Evolutionary conservation across 2,113 vertebrate species (phyloP), one percentile per base, ranked within the genome.

Genomic region (Peromyscus leucopus): DNA sequence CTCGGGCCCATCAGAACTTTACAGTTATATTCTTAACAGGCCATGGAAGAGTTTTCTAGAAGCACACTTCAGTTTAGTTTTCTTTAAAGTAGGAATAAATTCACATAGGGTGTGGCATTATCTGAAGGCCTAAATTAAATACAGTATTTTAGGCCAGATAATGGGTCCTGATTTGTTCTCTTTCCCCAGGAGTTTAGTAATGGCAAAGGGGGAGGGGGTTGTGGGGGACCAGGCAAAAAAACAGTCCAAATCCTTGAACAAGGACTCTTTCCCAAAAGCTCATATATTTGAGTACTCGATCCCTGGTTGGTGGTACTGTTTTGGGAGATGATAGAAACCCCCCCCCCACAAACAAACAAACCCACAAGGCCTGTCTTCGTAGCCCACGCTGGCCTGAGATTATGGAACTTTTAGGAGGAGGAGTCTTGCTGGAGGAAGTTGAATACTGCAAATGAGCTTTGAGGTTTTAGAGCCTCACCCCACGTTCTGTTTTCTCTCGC

Each of bases 71-170:
- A 33, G 21, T 92, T 79, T 90, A 42, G 39, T 76, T 92, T 84
- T 72, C 31, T 90, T 90, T 65, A 89, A 89, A 75, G 72, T 80
- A 92, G 71, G 93, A 75, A 59, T 96, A 76, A 94, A 92, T 5
- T n/a, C 0, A 63, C 6, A 12, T 88, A 93, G 19, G 46, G 2
- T 42, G 48, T 39, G 22, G 1, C 59, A 79, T 82, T 72, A 61
- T 89, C 55, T 69, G 33, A 72, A 79, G 28, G 24, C 48, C 89
- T 94, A 74, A 57, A 63, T 75, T 57, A 89, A 91, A 85, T 39
- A n/a, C 48, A 28, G 26, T 55, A 78, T 88, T 90, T 95, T 87
- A 95, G 51, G 69, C 33, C 63, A 85, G 76, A 83, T n/a, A n/a
- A 67, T 24, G 59, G n/a, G 4, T 84, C 55, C 33, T 95, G 31